These are phyloP conservation scores for Blastobasis lacticolella DNA, from an alignment of 2,888 invertebrate genomes.

Conservation along the genomic window DNA sequence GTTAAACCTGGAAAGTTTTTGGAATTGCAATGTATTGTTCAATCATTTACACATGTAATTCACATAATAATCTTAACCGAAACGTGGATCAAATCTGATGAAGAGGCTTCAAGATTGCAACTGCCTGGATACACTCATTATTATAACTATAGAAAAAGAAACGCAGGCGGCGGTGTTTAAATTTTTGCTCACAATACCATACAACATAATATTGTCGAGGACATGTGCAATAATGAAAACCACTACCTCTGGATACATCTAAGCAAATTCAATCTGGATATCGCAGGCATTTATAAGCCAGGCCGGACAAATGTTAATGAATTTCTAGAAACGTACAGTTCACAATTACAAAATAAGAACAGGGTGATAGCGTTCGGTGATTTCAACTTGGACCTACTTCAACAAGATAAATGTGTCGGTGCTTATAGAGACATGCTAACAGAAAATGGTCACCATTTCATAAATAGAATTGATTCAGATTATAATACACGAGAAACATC, in stretches of 20 bases:
- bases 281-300: conserved; percentile 12
- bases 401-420: no score
- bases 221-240: conserved; percentile 13
- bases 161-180: conserved; percentile 23
- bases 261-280: no score
- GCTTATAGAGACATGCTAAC: no score
- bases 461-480: no score
- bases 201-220: conserved; percentile 14
- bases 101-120: not conserved
- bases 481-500: no score
- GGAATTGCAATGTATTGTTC: conserved; percentile 3
- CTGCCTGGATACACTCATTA: conserved; percentile 7
- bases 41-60: not conserved
- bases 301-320: conserved; percentile 5
- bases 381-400: conserved; percentile 8
- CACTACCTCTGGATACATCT: conserved; percentile 20
- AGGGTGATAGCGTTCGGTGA: conserved; percentile 9
- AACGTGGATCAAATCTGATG: conserved; percentile 7
- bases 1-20: conserved; percentile 4
- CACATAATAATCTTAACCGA: conserved; percentile 3
- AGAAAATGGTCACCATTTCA: no score
- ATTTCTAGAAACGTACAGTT: conserved; percentile 6
- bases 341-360: conserved; percentile 5
- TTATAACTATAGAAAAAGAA: no score
- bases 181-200: conserved; percentile 18